Percentiles rank a stretch among this genome's conserved stretches.
phyloP scores from a whole-genome alignment of 2,888 invertebrate genomes.

The Theristus sp. region DNA sequence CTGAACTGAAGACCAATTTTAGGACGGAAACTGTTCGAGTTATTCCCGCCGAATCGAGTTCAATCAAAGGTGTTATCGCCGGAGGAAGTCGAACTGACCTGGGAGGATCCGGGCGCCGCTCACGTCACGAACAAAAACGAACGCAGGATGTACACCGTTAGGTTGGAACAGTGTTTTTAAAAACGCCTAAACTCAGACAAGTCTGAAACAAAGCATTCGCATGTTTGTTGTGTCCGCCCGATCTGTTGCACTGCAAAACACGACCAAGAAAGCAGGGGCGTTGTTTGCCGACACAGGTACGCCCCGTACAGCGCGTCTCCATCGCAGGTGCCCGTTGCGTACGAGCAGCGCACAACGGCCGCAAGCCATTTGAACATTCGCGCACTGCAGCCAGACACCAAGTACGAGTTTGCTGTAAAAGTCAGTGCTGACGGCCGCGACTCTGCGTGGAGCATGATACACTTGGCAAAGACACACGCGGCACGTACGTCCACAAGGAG shows the following conservation, averaged over 20 bases:
- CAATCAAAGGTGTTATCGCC: not conserved
- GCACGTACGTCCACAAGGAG: no score
- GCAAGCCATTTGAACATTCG: not conserved
- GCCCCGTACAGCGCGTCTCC: not conserved
- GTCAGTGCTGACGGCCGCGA: not conserved
- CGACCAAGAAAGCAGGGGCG: no score
- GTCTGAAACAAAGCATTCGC: no score
- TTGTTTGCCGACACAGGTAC: not conserved
- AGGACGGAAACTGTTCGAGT: not conserved
- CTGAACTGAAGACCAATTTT: not conserved
- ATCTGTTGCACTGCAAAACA: no score
- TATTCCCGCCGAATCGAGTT: not conserved
- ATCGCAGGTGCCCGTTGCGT: not conserved
- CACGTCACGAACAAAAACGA: no score
- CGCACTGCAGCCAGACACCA: slow-evolving; percentile 1
- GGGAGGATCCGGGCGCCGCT: not conserved
- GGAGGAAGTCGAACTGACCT: not conserved
- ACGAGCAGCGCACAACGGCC: not conserved
- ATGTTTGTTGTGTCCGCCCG: no score
- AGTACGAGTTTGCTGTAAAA: slow-evolving; percentile 3
- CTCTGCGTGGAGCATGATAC: slow-evolving; percentile 1
- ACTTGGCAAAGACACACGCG: not conserved
- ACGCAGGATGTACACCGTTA: no score
- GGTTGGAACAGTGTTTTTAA: no score
- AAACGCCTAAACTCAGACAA: no score